A percentile compares a stretch with the other conserved stretches of the same genome.
phyloP scores from a whole-genome alignment of 2,797 vertebrate genomes.

The Avahi laniger region DNA sequence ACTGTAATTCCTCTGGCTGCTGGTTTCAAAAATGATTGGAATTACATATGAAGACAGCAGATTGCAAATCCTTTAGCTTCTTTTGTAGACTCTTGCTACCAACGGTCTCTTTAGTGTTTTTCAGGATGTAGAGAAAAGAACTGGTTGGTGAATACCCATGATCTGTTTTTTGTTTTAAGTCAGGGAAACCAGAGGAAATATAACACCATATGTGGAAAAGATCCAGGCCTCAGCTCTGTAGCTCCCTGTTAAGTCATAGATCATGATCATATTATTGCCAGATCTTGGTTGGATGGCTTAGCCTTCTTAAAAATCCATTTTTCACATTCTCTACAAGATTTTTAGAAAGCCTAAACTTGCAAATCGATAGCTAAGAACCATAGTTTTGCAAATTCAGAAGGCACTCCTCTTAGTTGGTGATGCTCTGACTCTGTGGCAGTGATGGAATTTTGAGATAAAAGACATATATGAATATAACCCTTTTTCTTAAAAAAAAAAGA shows the following conservation, averaged over 20 bases:
- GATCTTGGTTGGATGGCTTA: background rate
- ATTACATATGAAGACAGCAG: background rate
- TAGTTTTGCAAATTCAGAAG: background rate
- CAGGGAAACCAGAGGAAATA: background rate
- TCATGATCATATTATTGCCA: background rate
- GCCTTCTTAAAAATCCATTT: background rate
- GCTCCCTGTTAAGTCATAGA: background rate
- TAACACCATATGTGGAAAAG: background rate
- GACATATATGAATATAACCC: background rate
- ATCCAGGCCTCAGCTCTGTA: background rate
- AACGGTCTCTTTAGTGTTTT: background rate
- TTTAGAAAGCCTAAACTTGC: background rate
- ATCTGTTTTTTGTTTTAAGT: constrained; percentile 1
- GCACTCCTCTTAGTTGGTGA: background rate
- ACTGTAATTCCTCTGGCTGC: background rate
- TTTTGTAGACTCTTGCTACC: background rate
- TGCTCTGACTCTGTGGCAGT: background rate
- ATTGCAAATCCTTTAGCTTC: background rate
- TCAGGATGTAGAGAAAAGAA: background rate
- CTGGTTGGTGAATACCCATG: background rate
- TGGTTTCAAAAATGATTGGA: constrained; percentile 2
- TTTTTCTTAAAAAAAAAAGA: background rate
- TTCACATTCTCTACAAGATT: background rate
- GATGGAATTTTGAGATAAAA: background rate
- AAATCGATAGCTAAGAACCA: background rate